These are phyloP conservation scores for Vulpes ferrilata DNA, from an alignment of 2,113 vertebrate genomes.

Conservation along the genomic window DNA sequence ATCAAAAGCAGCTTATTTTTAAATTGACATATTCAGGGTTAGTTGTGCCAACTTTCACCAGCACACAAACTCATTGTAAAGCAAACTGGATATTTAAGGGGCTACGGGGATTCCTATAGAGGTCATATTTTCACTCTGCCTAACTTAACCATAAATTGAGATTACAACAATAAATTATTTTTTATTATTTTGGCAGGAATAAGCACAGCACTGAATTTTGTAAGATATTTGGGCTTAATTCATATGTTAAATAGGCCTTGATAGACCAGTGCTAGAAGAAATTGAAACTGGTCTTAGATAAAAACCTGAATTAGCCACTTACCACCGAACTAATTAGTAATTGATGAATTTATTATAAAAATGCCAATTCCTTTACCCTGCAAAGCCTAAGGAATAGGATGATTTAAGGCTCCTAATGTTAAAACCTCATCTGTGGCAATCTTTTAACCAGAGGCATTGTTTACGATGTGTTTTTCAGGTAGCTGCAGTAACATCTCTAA, in stretches of 20 bases:
- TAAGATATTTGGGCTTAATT: conserved; percentile 86
- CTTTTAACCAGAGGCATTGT: conserved; percentile 82
- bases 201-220: conserved; percentile 84
- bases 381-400: conserved; percentile 82
- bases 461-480: conserved; percentile 80
- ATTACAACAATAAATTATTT: conserved; percentile 92
- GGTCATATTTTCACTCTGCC: conserved; percentile 91
- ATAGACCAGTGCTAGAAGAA: conserved; percentile 58
- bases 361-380: conserved; percentile 82
- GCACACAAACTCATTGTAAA: conserved; percentile 76
- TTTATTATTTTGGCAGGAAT: conserved; percentile 87
- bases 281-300: conserved; percentile 79
- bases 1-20: conserved; percentile 71
- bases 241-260: conserved; percentile 62
- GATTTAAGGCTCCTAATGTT: conserved; percentile 78
- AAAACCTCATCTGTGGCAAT: conserved; percentile 67
- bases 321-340: conserved; percentile 83
- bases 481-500: conserved; percentile 81
- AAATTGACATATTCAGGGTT: conserved; percentile 69
- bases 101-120: conserved; percentile 90
- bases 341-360: conserved; percentile 85
- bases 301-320: conserved; percentile 77
- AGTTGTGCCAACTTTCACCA: conserved; percentile 68
- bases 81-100: conserved; percentile 81
- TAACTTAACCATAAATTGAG: conserved; percentile 93